Evolutionary conservation across 2,888 invertebrate genomes (phyloP).

Genomic region (Melanostoma mellinum): DNA sequence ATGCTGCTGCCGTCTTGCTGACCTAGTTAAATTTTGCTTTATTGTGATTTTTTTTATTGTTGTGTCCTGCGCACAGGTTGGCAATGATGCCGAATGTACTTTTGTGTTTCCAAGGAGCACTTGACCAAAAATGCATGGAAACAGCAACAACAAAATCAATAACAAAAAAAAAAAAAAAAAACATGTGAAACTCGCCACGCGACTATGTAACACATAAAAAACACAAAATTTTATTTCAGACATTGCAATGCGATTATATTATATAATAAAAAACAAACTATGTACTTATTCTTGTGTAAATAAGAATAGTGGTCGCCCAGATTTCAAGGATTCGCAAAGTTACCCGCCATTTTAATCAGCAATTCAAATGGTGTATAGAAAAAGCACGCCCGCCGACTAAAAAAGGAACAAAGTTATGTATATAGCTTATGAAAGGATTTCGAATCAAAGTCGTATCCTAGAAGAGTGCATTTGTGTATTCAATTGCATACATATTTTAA

Average conservation of each 20-base stretch:
- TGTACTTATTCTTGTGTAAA: conserved; percentile 39
- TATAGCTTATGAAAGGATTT: conserved; percentile 53
- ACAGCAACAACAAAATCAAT: conserved; percentile 37
- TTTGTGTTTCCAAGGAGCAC: conserved; percentile 62
- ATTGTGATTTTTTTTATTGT: conserved; percentile 67
- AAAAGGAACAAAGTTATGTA: conserved; percentile 32
- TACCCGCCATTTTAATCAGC: conserved; percentile 58
- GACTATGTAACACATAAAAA: conserved; percentile 44
- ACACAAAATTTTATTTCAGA: conserved; percentile 43
- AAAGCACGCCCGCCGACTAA: background rate
- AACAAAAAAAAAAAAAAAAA: conserved; percentile 28
- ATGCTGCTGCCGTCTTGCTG: conserved; percentile 61
- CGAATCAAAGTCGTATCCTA: conserved; percentile 32
- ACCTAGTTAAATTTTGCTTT: conserved; percentile 69
- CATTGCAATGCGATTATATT: conserved; percentile 59
- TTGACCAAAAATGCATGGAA: conserved; percentile 67
- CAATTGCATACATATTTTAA: conserved; percentile 23
- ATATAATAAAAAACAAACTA: background rate
- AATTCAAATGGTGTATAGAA: conserved; percentile 32
- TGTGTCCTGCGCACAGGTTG: conserved; percentile 70
- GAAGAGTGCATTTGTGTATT: conserved; percentile 55
- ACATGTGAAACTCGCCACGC: conserved; percentile 53
- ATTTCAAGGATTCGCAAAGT: conserved; percentile 58
- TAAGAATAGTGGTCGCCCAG: conserved; percentile 50
- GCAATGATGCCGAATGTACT: conserved; percentile 56